A percentile compares a stretch with the other conserved stretches of the same genome.
Conservation (phyloP, 2,888 invertebrate genomes). For the Pollenia angustigena region DNA sequence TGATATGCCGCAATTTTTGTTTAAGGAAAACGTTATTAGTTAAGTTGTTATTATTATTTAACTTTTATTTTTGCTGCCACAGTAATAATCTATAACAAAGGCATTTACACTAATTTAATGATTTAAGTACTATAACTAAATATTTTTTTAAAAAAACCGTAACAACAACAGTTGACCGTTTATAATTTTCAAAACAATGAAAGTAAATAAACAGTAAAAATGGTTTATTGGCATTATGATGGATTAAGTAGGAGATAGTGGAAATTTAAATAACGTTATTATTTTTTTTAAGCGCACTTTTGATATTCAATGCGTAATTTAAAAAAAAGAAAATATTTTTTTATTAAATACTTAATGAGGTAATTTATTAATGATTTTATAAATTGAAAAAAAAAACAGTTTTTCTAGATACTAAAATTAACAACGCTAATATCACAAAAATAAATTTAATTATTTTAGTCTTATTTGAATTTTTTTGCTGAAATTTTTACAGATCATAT, state of each 20-base stretch:
- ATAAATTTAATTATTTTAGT: too few relatives aligned
- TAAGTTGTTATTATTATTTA: too few relatives aligned
- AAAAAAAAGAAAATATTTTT: background rate
- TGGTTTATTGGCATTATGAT: slow-evolving; percentile 16
- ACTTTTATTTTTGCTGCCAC: too few relatives aligned
- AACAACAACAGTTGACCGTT: slow-evolving; percentile 1
- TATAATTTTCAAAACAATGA: background rate
- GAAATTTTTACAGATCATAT: too few relatives aligned
- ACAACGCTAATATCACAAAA: too few relatives aligned
- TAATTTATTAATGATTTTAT: too few relatives aligned
- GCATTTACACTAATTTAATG: background rate
- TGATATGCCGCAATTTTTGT: too few relatives aligned
- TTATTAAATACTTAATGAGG: too few relatives aligned
- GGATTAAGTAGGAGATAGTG: background rate
- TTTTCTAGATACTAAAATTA: too few relatives aligned
- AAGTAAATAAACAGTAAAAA: background rate
- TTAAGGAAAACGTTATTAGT: too few relatives aligned
- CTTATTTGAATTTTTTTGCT: too few relatives aligned
- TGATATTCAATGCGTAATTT: background rate
- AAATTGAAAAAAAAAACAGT: too few relatives aligned
- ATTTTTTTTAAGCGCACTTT: background rate
- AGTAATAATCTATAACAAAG: background rate
- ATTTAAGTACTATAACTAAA: slow-evolving; percentile 15
- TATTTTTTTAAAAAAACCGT: background rate
- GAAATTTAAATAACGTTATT: background rate